These are phyloP conservation scores for Toxostoma redivivum DNA, from an alignment of 2,113 vertebrate genomes.

Conservation along the genomic window DNA sequence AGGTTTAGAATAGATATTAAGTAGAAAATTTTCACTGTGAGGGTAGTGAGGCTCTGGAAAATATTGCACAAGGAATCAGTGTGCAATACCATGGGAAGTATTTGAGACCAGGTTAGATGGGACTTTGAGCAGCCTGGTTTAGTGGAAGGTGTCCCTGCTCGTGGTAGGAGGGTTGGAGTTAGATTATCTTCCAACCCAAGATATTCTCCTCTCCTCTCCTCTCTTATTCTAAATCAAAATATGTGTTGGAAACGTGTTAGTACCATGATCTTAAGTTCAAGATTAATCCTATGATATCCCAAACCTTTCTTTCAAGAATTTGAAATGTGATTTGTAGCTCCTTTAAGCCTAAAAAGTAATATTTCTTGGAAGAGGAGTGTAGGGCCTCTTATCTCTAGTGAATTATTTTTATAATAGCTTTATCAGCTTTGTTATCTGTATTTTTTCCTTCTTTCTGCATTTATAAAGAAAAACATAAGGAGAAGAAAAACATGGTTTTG, in stretches of 20 bases:
- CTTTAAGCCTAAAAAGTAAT: not conserved
- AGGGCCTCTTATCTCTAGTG: not conserved
- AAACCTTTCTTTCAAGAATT: not conserved
- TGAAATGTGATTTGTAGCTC: not conserved
- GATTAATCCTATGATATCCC: not conserved
- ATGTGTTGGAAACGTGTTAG: not conserved
- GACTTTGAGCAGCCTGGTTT: not conserved
- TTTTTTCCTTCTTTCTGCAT: not conserved
- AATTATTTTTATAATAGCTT: not conserved
- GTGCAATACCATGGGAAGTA: not conserved
- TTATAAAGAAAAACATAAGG: not conserved
- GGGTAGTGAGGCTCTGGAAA: not conserved
- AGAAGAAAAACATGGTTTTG: not conserved
- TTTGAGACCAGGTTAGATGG: not conserved
- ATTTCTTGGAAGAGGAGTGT: not conserved
- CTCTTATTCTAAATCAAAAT: not conserved
- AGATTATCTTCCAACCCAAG: not conserved
- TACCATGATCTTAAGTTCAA: not conserved
- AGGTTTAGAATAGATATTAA: not conserved
- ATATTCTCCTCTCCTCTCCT: not conserved
- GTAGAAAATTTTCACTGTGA: not conserved
- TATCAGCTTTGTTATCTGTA: not conserved
- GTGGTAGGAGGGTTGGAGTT: not conserved
- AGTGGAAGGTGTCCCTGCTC: not conserved
- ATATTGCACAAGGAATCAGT: not conserved